A percentile compares a stretch with the other conserved stretches of the same genome.
These are phyloP conservation scores for Poliocrania exsul DNA, from an alignment of 2,797 vertebrate genomes.

Conservation along the genomic window DNA sequence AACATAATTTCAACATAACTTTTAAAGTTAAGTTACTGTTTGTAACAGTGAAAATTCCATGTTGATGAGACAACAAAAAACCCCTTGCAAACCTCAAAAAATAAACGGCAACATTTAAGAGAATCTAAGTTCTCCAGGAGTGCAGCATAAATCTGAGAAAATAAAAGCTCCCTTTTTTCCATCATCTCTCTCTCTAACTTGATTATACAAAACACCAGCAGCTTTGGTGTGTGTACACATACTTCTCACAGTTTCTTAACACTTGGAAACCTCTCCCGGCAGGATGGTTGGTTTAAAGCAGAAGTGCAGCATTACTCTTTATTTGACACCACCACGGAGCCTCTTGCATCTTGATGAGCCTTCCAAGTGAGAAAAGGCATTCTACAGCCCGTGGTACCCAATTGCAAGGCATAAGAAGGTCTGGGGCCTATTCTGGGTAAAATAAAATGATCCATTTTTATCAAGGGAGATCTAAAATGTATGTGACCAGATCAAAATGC, in stretches of 20 bases:
- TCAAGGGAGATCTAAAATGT: neutral
- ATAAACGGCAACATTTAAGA: neutral
- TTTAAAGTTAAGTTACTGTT: neutral
- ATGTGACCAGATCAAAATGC: neutral
- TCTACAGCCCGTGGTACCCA: neutral
- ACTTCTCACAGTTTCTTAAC: neutral
- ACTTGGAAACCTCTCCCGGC: neutral
- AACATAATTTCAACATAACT: neutral
- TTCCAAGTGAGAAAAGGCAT: accelerated
- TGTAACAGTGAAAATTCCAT: neutral
- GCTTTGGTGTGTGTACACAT: accelerated
- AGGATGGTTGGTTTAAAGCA: neutral
- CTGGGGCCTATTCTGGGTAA: neutral
- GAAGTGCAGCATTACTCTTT: neutral
- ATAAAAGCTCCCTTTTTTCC: neutral
- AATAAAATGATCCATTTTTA: neutral
- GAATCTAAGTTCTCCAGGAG: neutral
- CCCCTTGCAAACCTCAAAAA: neutral
- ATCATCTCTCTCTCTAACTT: neutral
- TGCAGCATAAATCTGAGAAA: neutral
- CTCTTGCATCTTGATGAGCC: neutral
- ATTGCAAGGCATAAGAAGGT: neutral
- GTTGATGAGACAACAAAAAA: neutral
- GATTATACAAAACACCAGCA: neutral
- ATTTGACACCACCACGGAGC: accelerated